These are phyloP conservation scores for Phalacrocorax pelagicus DNA, from an alignment of 2,113 vertebrate genomes.

Conservation along the genomic window DNA sequence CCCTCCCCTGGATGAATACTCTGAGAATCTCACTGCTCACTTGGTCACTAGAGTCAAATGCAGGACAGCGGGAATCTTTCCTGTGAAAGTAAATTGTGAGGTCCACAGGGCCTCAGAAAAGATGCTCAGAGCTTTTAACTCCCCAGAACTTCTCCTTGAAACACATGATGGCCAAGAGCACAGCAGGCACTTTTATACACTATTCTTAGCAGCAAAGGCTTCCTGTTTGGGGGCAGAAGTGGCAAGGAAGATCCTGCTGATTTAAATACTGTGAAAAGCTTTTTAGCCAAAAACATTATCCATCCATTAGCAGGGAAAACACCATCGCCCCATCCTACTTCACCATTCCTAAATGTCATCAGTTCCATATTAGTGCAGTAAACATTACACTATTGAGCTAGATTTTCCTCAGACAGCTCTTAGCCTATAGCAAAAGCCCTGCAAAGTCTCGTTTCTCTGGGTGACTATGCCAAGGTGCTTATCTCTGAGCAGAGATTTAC, in stretches of 20 bases:
- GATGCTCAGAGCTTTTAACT: background rate
- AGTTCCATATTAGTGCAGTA: background rate
- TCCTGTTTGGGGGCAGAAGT: background rate
- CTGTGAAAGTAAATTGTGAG: background rate
- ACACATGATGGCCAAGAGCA: background rate
- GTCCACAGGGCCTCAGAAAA: background rate
- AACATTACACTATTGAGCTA: background rate
- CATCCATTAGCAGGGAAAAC: background rate
- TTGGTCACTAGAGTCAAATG: background rate
- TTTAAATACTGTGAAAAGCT: background rate
- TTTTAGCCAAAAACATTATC: background rate
- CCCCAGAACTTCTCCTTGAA: background rate
- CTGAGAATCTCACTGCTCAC: background rate
- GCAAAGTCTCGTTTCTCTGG: background rate
- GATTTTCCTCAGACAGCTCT: background rate
- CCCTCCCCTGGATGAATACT: background rate
- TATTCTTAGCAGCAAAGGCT: background rate
- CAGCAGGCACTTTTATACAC: background rate
- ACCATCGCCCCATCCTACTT: background rate
- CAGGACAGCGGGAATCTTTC: background rate
- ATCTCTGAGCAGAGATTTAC: conserved; percentile 1
- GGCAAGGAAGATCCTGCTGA: background rate
- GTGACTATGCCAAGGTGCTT: background rate
- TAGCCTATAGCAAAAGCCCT: background rate
- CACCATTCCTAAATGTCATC: background rate